Evolutionary conservation across 2,888 invertebrate genomes (phyloP).

Genomic region (Pomacea canaliculata): DNA sequence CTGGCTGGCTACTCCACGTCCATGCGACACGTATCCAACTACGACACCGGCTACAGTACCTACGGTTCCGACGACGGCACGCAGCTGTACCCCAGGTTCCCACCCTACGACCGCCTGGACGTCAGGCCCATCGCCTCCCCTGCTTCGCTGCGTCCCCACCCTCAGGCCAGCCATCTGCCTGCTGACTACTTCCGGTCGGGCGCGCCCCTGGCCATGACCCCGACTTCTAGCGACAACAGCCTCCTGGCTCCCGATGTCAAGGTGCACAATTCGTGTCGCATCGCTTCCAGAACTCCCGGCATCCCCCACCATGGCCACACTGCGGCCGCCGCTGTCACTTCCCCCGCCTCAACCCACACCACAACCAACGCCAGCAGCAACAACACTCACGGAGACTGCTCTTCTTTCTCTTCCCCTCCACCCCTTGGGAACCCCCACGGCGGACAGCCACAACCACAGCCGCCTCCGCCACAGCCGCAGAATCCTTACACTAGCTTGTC

Average conservation of each 20-base stretch:
- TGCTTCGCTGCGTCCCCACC: slow-evolving; percentile 1
- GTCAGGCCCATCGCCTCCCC: slow-evolving; percentile 22
- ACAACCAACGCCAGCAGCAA: slow-evolving; percentile 1
- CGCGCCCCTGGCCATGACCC: neutral
- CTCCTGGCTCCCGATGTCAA: neutral
- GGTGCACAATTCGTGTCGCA: neutral
- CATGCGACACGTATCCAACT: slow-evolving; percentile 17
- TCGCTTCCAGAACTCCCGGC: too few relatives aligned
- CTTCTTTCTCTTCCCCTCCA: slow-evolving; percentile 6
- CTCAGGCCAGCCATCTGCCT: neutral
- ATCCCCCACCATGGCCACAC: neutral
- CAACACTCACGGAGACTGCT: neutral
- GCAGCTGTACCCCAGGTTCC: slow-evolving; percentile 31
- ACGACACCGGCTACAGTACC: slow-evolving; percentile 22
- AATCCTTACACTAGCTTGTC: neutral
- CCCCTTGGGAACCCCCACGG: neutral
- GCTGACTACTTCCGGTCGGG: slow-evolving; percentile 15
- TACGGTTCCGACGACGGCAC: slow-evolving; percentile 15
- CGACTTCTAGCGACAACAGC: neutral
- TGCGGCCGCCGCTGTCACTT: neutral
- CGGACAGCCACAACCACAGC: neutral
- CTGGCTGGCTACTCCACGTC: neutral
- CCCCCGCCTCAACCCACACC: neutral
- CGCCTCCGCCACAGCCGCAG: neutral
- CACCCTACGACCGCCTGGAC: slow-evolving; percentile 32